phyloP scores from a whole-genome alignment of 2,888 invertebrate species.

The Rhagium mordax region DNA sequence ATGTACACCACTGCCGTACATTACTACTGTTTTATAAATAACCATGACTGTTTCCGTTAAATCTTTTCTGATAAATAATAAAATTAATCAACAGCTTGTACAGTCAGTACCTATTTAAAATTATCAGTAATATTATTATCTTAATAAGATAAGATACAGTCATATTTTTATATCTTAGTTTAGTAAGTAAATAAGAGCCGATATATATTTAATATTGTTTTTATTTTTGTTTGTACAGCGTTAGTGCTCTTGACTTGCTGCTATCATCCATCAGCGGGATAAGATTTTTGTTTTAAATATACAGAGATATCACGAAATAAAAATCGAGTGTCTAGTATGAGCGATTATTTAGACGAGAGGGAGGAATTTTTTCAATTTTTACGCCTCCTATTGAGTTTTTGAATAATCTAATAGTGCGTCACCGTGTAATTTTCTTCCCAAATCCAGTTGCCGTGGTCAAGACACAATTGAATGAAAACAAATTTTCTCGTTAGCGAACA shows the following conservation, averaged over 20 bases:
- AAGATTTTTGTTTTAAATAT: slow-evolving; percentile 17
- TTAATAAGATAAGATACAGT: slow-evolving; percentile 48
- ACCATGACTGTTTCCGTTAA: slow-evolving; percentile 9
- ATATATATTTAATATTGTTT: slow-evolving; percentile 44
- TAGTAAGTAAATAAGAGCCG: slow-evolving; percentile 56
- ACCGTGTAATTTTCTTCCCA: no score
- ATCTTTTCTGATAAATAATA: slow-evolving; percentile 11
- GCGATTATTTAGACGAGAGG: not conserved
- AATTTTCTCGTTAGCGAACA: slow-evolving; percentile 23
- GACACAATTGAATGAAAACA: not conserved
- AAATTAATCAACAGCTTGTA: not conserved
- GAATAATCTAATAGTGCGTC: no score
- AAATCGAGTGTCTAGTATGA: not conserved
- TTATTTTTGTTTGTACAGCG: slow-evolving; percentile 38
- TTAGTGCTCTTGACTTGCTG: slow-evolving; percentile 55
- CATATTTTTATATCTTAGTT: slow-evolving; percentile 57
- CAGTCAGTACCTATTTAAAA: slow-evolving; percentile 37
- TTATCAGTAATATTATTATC: slow-evolving; percentile 43
- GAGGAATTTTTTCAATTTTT: no score
- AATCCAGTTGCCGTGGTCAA: no score
- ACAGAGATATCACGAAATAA: not conserved
- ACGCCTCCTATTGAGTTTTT: no score
- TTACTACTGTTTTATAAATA: slow-evolving; percentile 12
- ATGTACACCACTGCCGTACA: not conserved
- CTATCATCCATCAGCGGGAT: slow-evolving; percentile 33